Percentiles rank a stretch among this genome's conserved stretches.
Evolutionary conservation across 2,888 invertebrate species (phyloP).

Genomic region (Dicranocentrus wangi): DNA sequence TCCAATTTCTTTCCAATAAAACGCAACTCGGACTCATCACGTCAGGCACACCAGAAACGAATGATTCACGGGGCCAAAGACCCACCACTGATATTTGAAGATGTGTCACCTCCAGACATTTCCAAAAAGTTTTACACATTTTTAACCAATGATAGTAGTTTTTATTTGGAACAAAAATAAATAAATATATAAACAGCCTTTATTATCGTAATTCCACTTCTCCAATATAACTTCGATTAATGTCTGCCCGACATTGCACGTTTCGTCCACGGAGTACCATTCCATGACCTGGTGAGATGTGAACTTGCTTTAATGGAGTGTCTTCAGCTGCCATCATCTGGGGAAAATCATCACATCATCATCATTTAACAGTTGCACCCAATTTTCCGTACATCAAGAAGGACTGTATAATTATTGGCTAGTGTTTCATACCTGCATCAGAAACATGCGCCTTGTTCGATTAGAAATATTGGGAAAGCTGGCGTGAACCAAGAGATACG

Average conservation of each 20-base stretch:
- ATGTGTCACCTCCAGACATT: slow-evolving; percentile 20
- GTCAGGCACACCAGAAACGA: no score
- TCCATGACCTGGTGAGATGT: slow-evolving; percentile 78
- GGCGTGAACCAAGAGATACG: slow-evolving; percentile 79
- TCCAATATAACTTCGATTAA: slow-evolving; percentile 71
- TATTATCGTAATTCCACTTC: neutral
- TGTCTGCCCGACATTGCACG: slow-evolving; percentile 74
- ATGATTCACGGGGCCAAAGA: neutral
- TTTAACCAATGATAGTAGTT: neutral
- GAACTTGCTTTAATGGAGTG: slow-evolving; percentile 75
- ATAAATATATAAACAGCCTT: neutral
- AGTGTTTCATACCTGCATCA: slow-evolving; percentile 74
- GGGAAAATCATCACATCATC: no score
- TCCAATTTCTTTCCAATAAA: neutral
- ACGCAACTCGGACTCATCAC: no score
- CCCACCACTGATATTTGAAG: slow-evolving; percentile 26
- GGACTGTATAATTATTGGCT: no score
- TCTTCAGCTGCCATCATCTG: slow-evolving; percentile 78
- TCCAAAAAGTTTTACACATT: slow-evolving; percentile 37
- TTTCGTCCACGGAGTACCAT: slow-evolving; percentile 78
- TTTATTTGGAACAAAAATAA: slow-evolving; percentile 3
- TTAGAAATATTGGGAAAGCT: slow-evolving; percentile 77
- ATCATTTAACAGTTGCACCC: no score
- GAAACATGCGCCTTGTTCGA: slow-evolving; percentile 78
- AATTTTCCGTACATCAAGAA: no score